Conservation (phyloP, 1,140 invertebrate species). For the Drosophila repleta region DNA sequence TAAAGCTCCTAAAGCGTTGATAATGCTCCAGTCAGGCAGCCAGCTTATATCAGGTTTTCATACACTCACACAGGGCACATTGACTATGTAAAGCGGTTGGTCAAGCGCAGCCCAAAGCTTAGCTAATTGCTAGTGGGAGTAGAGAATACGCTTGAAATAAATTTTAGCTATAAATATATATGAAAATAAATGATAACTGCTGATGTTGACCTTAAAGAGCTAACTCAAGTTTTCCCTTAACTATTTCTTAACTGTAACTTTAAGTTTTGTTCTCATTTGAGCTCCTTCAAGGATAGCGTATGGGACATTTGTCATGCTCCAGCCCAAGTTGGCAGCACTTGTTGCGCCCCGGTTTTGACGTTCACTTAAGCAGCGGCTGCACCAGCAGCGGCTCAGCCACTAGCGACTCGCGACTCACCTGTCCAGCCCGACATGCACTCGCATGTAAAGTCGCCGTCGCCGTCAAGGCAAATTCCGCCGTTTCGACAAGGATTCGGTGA, state of each 20-base stretch:
- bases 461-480: conserved; percentile 91
- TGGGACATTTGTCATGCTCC: background rate
- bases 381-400: conserved; percentile 35
- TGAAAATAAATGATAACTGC: too few species aligned
- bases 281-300: conserved; percentile 17
- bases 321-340: conserved; percentile 43
- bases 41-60: conserved; percentile 66
- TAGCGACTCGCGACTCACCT: conserved; percentile 85
- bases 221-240: too few species aligned
- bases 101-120: background rate
- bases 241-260: too few species aligned
- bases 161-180: too few species aligned
- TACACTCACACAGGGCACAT: conserved; percentile 30
- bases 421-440: conserved; percentile 91
- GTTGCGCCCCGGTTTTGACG: conserved; percentile 63
- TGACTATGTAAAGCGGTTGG: background rate
- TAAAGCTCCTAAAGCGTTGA: conserved; percentile 77
- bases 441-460: conserved; percentile 90
- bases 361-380: conserved; percentile 64
- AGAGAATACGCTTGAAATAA: too few species aligned
- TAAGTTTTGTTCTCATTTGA: background rate
- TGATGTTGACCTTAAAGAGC: too few species aligned
- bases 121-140: background rate
- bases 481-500: conserved; percentile 89
- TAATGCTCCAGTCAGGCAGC: conserved; percentile 67